Evolutionary conservation across 2,888 invertebrate genomes (phyloP).

Genomic region (Leucozona laternaria): DNA sequence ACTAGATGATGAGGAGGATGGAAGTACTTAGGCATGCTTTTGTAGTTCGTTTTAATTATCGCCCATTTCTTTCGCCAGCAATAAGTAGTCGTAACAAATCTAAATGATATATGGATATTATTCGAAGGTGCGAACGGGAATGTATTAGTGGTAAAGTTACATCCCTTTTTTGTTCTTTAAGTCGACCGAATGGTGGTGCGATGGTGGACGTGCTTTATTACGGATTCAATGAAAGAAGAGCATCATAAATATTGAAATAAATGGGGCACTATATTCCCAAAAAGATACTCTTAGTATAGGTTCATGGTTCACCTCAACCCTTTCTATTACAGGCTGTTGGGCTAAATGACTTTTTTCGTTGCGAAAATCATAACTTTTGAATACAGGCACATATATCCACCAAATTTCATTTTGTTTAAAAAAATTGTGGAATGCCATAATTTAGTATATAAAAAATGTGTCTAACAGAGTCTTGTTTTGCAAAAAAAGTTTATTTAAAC

Average conservation of each 20-base stretch:
- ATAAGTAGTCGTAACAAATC: slow-evolving; percentile 11
- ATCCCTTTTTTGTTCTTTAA: background rate
- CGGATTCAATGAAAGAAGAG: background rate
- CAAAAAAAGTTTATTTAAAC: too few species aligned
- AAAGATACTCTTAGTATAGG: background rate
- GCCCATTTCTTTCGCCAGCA: background rate
- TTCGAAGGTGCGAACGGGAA: slow-evolving; percentile 58
- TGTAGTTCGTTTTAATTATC: slow-evolving; percentile 72
- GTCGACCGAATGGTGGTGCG: background rate
- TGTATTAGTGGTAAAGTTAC: slow-evolving; percentile 45
- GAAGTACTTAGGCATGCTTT: slow-evolving; percentile 50
- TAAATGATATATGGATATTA: slow-evolving; percentile 22
- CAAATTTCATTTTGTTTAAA: too few species aligned
- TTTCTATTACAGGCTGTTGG: background rate
- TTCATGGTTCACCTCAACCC: background rate
- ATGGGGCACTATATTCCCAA: background rate
- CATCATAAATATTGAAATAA: slow-evolving; percentile 16
- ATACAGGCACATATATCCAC: too few species aligned
- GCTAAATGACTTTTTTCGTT: background rate
- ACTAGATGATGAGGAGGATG: slow-evolving; percentile 46
- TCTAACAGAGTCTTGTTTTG: too few species aligned
- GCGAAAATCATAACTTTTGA: background rate
- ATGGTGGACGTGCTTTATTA: slow-evolving; percentile 1
- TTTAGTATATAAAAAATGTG: too few species aligned
- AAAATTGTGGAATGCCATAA: too few species aligned